Base-by-base conservation (phyloP, 2,888 invertebrate genomes). In the Idaea straminata region DNA sequence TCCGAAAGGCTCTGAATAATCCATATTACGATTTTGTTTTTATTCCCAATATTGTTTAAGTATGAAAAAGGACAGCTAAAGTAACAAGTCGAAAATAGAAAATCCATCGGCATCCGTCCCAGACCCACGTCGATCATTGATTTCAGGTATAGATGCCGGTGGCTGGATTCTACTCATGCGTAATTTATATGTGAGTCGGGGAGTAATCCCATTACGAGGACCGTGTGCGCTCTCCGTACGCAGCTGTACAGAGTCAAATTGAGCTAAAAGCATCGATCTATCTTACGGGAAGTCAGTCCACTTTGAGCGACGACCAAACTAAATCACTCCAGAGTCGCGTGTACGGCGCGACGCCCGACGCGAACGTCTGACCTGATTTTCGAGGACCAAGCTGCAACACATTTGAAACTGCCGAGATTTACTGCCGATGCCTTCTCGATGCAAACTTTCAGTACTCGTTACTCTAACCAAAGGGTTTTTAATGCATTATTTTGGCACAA, bases 401-500 rank as follows among this genome's bases (percentile, higher is more conserved):
- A 81, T 82, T 82, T 74, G 74, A 76, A 73, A 79, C 71, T 77
- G 76, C 79, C 78, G 76, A 77, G 76, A 82, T 78, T 81, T 75
- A 77, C 74, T 70, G 71, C 72, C 69, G 70, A 72, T 76, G 77
- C 74, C 75, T 72, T 76, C 73, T 74, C 74, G 75, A 81, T 83
- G 81, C 75, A 83, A 87, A 88, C 80, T 86, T 82, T 80, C 77
- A 82, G 75, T 82, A 81, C 85, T 85, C 82, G 80, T 86, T 87
- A 85, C 81, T 81, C 79, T 79, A n/a, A 74, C 77, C 79, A 83
- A 89, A 87, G 82, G 82, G 82, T 83, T 90, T 90, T 89, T 86
- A 90, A 91, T 90, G 84, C 85, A 86, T 89, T 91, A 89, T 89
- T 89, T 88, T 89, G 88, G 89, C 88, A 88, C 86, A 84, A 83